phyloP scores from a whole-genome alignment of 2,888 invertebrate species.

The Hirtodrosophila histrioides region DNA sequence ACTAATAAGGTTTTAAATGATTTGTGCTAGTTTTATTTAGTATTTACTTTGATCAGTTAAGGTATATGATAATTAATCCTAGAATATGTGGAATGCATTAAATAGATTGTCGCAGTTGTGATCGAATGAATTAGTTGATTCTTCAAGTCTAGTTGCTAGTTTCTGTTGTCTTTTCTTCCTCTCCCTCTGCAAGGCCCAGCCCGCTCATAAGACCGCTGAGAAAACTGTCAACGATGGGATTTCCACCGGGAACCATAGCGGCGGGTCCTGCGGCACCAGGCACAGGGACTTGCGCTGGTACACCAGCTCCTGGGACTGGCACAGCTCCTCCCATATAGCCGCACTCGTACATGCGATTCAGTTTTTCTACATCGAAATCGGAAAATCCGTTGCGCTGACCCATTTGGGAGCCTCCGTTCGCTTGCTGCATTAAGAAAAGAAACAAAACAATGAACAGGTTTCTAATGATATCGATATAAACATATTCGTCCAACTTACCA shows the following conservation, averaged over 20 bases:
- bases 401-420: constrained; percentile 85
- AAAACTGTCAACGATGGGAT: constrained; percentile 77
- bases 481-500: constrained; percentile 84
- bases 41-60: constrained; percentile 43
- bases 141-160: constrained; percentile 17
- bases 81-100: constrained; percentile 56
- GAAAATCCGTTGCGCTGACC: constrained; percentile 92
- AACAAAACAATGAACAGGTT: neutral
- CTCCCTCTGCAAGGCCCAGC: constrained; percentile 73
- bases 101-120: constrained; percentile 58
- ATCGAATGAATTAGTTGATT: constrained; percentile 40
- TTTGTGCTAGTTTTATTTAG: constrained; percentile 39
- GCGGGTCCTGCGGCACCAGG: constrained; percentile 30
- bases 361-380: constrained; percentile 88
- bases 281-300: constrained; percentile 26
- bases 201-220: constrained; percentile 81
- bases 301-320: constrained; percentile 13
- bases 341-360: constrained; percentile 91
- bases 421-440: constrained; percentile 45
- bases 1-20: neutral
- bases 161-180: constrained; percentile 7
- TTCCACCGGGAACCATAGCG: constrained; percentile 48
- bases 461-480: neutral
- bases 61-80: constrained; percentile 36
- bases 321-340: constrained; percentile 33